Evolutionary conservation across 2,888 invertebrate species (phyloP).

Genomic region (Dastarcus helophoroides): DNA sequence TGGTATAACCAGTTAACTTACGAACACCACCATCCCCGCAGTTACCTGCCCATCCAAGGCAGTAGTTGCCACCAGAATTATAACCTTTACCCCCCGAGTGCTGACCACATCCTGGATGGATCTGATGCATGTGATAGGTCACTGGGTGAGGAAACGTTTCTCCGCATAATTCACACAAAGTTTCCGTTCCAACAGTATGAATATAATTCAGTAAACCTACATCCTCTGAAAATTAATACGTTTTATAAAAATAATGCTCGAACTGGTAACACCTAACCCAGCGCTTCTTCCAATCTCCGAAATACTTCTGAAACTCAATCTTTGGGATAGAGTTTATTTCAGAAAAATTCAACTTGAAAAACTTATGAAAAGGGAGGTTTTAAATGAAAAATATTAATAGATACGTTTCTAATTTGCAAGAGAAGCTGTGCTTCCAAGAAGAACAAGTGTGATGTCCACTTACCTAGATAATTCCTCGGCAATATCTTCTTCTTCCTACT

Average conservation of each 20-base stretch:
- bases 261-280: too few relatives aligned
- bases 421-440: too few relatives aligned
- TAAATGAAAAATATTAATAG: too few relatives aligned
- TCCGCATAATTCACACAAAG: slow-evolving; percentile 78
- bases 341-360: too few relatives aligned
- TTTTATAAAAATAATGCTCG: not conserved
- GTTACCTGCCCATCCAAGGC: slow-evolving; percentile 78
- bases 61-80: slow-evolving; percentile 81
- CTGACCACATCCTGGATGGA: slow-evolving; percentile 85
- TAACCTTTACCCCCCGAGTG: slow-evolving; percentile 81
- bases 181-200: slow-evolving; percentile 26
- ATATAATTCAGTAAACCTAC: slow-evolving; percentile 28
- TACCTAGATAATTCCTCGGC: slow-evolving; percentile 32
- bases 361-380: too few relatives aligned
- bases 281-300: too few relatives aligned
- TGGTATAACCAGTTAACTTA: slow-evolving; percentile 24
- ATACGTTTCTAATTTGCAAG: too few relatives aligned
- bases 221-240: slow-evolving; percentile 24
- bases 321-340: too few relatives aligned
- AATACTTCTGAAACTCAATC: too few relatives aligned
- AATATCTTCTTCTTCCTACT: slow-evolving; percentile 48
- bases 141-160: slow-evolving; percentile 66
- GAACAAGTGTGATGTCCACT: too few relatives aligned
- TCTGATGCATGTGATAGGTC: slow-evolving; percentile 82
- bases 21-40: slow-evolving; percentile 79